phyloP scores from a whole-genome alignment of 2,888 invertebrate species.

The Chouioia cunea region DNA sequence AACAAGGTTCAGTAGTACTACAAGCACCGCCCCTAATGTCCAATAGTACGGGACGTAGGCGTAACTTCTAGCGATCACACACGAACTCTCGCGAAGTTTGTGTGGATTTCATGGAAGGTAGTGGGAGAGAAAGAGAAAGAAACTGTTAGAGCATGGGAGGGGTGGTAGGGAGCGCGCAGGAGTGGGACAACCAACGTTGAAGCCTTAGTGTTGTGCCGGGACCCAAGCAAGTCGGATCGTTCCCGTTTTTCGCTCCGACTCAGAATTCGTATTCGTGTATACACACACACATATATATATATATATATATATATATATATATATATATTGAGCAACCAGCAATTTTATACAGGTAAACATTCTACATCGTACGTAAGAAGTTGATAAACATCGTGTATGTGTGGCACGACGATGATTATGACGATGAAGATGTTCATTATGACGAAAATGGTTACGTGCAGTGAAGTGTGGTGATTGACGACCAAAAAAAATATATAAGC shows the following conservation, averaged over 20 bases:
- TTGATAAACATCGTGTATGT: too few relatives aligned
- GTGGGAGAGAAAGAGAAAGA: conserved; percentile 19
- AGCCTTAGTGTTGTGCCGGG: conserved; percentile 68
- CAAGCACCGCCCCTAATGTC: neutral
- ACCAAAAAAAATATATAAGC: neutral
- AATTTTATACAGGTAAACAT: too few relatives aligned
- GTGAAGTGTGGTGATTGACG: conserved; percentile 6
- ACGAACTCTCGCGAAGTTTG: conserved; percentile 53
- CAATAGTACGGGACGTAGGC: conserved; percentile 1
- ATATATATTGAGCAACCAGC: too few relatives aligned
- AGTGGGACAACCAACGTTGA: conserved; percentile 57
- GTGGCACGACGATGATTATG: too few relatives aligned
- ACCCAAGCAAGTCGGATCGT: conserved; percentile 67
- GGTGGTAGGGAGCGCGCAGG: conserved; percentile 56
- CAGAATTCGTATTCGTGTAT: conserved; percentile 47
- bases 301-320: too few relatives aligned
- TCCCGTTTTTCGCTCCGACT: conserved; percentile 47
- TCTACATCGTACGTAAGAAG: too few relatives aligned
- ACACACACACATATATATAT: conserved; percentile 49
- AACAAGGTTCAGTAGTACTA: too few relatives aligned
- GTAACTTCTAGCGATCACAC: conserved; percentile 29
- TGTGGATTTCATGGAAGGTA: too few relatives aligned
- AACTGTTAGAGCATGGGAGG: conserved; percentile 59
- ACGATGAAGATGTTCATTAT: too few relatives aligned
- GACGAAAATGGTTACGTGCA: neutral